Base-by-base conservation (phyloP, 2,888 invertebrate species). In the Agonopterix heracliana region DNA sequence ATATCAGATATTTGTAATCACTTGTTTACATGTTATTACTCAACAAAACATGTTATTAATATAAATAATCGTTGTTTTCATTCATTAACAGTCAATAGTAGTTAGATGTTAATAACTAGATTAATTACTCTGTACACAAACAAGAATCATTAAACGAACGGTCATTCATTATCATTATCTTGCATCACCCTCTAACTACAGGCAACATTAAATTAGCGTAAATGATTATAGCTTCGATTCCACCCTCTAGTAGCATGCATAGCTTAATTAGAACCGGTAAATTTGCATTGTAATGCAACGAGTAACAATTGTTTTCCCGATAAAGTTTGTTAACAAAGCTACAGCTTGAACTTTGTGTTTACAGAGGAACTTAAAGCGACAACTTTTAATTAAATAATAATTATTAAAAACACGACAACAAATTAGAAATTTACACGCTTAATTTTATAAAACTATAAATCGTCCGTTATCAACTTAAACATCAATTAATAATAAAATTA, bases 221-320 rank as follows among this genome's bases (percentile, higher is more conserved):
- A 65, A 64, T 64, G 61, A 68, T 66, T 63, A 64, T 53, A 57
- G 55, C 56, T 56, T 57, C 57, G 59, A 17, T 41, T 43, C 35
- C 52, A 48, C 53, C 52, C 56, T 51, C 44, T 41, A 41, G 48
- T 49, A 52, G 51, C 53, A 58, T 58, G 58, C 69, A 75, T 65
- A 63, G 71, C 74, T 79, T 78, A 76, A 80, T 80, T 79, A 80
- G 69, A 60, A 56, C 56, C 63, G 49, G 61, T 49, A 57, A 63
- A 71, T 76, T 78, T 71, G 70, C 76, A 78, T 77, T 54, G 67
- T 64, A 66, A 71, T 66, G 64, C 57, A 26, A 59, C 57, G 57
- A 59, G 59, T 61, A 64, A 67, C 66, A 68, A 77, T 79, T 76
- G 77, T 78, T 67, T 68, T 58, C 74, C 68, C 55, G 66, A 75